These are phyloP conservation scores for Natator depressus DNA, from an alignment of 2,113 vertebrate species.

Conservation along the genomic window DNA sequence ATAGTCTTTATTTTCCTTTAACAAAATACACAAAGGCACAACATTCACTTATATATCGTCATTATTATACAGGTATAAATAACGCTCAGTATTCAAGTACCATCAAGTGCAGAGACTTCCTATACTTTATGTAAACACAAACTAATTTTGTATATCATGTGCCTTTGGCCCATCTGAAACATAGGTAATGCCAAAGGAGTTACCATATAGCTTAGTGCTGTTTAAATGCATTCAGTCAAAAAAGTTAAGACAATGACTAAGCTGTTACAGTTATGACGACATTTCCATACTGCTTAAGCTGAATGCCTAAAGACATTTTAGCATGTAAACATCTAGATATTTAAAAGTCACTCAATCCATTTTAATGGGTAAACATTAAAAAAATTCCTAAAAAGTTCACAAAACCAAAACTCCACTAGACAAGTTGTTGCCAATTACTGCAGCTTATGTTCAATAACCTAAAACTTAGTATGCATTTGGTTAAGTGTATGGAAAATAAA, in stretches of 20 bases:
- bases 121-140: slow-evolving; percentile 86
- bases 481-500: slow-evolving; percentile 54
- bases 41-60: slow-evolving; percentile 75
- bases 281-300: slow-evolving; percentile 59
- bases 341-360: slow-evolving; percentile 59
- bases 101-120: slow-evolving; percentile 82
- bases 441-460: slow-evolving; percentile 42
- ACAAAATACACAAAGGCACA: slow-evolving; percentile 82
- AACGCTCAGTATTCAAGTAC: slow-evolving; percentile 84
- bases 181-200: slow-evolving; percentile 69
- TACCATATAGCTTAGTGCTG: slow-evolving; percentile 60
- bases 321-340: slow-evolving; percentile 73
- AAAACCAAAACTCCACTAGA: slow-evolving; percentile 57
- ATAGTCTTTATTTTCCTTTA: slow-evolving; percentile 82
- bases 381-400: slow-evolving; percentile 54
- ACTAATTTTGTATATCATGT: slow-evolving; percentile 72
- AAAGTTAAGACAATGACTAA: slow-evolving; percentile 66
- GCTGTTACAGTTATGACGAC: slow-evolving; percentile 63
- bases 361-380: slow-evolving; percentile 60
- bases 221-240: slow-evolving; percentile 71
- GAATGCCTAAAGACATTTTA: slow-evolving; percentile 62
- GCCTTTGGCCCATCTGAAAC: slow-evolving; percentile 74
- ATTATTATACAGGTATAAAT: slow-evolving; percentile 86
- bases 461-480: no score
- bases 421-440: slow-evolving; percentile 56